Evolutionary conservation across 2,113 vertebrate species (phyloP).

Genomic region (Chlorodrepanis virens): DNA sequence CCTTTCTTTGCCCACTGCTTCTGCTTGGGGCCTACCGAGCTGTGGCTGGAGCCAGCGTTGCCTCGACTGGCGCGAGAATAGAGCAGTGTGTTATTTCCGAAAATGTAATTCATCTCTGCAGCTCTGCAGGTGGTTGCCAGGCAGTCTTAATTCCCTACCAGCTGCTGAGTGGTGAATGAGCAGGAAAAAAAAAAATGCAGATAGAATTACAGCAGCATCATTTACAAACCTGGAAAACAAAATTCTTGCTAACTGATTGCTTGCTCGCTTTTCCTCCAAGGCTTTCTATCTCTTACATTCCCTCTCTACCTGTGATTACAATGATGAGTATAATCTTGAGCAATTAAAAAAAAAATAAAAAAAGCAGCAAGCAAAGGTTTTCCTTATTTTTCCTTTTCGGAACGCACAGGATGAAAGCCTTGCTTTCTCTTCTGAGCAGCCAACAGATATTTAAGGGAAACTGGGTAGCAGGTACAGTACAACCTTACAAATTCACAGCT

Average conservation of each 20-base stretch:
- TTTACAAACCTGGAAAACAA: constrained; percentile 72
- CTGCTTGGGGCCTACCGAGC: constrained; percentile 84
- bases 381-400: constrained; percentile 60
- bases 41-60: constrained; percentile 82
- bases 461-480: constrained; percentile 75
- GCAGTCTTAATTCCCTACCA: constrained; percentile 81
- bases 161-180: constrained; percentile 80
- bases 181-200: constrained; percentile 70
- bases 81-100: constrained; percentile 94
- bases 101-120: constrained; percentile 98
- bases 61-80: constrained; percentile 88
- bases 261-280: constrained; percentile 35
- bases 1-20: constrained; percentile 89
- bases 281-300: constrained; percentile 39
- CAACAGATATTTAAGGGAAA: constrained; percentile 76
- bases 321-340: not conserved
- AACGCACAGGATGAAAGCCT: constrained; percentile 61
- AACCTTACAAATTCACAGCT: constrained; percentile 72
- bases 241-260: constrained; percentile 62
- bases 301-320: constrained; percentile 58
- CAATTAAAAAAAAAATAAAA: not conserved
- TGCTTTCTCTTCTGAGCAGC: constrained; percentile 68
- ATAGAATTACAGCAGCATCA: constrained; percentile 83
- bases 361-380: constrained; percentile 40
- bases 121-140: constrained; percentile 83